These are phyloP conservation scores for Heterodera schachtii DNA, from an alignment of 1,140 invertebrate genomes.

Conservation along the genomic window DNA sequence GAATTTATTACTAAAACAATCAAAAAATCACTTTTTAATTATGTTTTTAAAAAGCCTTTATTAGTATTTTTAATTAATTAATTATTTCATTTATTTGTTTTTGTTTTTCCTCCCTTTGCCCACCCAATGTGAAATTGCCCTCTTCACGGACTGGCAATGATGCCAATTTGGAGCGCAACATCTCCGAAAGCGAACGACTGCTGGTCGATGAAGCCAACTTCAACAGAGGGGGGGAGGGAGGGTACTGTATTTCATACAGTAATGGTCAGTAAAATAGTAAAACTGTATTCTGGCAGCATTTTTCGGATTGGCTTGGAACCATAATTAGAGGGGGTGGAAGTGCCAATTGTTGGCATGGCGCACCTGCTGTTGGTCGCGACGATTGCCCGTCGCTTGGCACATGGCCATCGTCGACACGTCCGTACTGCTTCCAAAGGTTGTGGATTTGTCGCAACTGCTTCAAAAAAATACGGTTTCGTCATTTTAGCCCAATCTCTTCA, in stretches of 20 bases:
- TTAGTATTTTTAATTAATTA: background rate
- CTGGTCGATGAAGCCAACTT: background rate
- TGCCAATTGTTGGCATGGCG: too few species aligned
- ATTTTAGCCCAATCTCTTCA: too few species aligned
- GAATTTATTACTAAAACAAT: background rate
- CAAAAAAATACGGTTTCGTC: background rate
- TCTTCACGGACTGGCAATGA: slow-evolving; percentile 33
- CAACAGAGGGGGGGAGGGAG: background rate
- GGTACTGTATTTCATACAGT: too few species aligned
- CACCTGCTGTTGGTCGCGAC: background rate
- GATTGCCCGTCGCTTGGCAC: background rate
- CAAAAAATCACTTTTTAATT: background rate
- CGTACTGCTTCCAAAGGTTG: background rate
- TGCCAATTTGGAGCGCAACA: slow-evolving; percentile 29
- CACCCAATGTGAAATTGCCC: slow-evolving; percentile 41
- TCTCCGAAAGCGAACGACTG: slow-evolving; percentile 27
- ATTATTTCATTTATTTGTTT: background rate
- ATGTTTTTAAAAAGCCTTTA: slow-evolving; percentile 3
- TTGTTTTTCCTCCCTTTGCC: background rate
- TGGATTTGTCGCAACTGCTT: background rate
- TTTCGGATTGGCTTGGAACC: too few species aligned
- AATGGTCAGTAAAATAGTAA: too few species aligned
- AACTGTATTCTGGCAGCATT: too few species aligned
- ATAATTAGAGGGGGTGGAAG: too few species aligned
- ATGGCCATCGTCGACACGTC: background rate